Percentiles rank a stretch among this genome's conserved stretches.
Evolutionary conservation across 2,888 invertebrate species (phyloP).

Genomic region (Tinea trinotella): DNA sequence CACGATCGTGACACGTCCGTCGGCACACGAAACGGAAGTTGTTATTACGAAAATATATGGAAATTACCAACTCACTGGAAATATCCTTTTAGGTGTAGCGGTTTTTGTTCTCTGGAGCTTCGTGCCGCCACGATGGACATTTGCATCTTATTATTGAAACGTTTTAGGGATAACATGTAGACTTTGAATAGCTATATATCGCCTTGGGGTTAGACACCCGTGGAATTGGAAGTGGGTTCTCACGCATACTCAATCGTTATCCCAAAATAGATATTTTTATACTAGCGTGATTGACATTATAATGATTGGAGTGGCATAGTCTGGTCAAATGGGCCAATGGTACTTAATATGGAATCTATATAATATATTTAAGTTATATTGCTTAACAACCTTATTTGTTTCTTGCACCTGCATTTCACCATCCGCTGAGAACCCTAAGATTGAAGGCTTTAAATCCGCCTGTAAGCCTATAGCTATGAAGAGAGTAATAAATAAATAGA

Average conservation of each 20-base stretch:
- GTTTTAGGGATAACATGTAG: slow-evolving; percentile 57
- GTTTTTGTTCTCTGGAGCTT: slow-evolving; percentile 38
- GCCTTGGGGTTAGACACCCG: slow-evolving; percentile 37
- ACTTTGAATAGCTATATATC: slow-evolving; percentile 51
- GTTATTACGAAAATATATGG: slow-evolving; percentile 64
- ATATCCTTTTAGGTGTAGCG: slow-evolving; percentile 42
- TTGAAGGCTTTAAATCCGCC: no score
- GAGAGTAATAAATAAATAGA: no score
- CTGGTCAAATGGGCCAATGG: neutral
- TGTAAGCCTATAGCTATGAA: no score
- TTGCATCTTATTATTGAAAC: slow-evolving; percentile 62
- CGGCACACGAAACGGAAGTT: slow-evolving; percentile 54
- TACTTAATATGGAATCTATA: no score
- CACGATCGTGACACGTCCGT: slow-evolving; percentile 46
- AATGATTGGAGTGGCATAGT: slow-evolving; percentile 6
- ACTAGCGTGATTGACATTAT: slow-evolving; percentile 13
- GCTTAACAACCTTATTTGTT: no score
- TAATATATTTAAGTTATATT: no score
- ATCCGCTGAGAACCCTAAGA: no score
- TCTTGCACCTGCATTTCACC: no score
- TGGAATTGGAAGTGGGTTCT: slow-evolving; percentile 54
- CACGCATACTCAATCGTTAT: slow-evolving; percentile 29
- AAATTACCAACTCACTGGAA: slow-evolving; percentile 54
- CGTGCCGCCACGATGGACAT: slow-evolving; percentile 46
- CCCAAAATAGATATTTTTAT: slow-evolving; percentile 1